Evolutionary conservation across 2,797 vertebrate species (phyloP), one percentile per base, ranked within the genome.

Genomic region (Melanotaenia nigrans): DNA sequence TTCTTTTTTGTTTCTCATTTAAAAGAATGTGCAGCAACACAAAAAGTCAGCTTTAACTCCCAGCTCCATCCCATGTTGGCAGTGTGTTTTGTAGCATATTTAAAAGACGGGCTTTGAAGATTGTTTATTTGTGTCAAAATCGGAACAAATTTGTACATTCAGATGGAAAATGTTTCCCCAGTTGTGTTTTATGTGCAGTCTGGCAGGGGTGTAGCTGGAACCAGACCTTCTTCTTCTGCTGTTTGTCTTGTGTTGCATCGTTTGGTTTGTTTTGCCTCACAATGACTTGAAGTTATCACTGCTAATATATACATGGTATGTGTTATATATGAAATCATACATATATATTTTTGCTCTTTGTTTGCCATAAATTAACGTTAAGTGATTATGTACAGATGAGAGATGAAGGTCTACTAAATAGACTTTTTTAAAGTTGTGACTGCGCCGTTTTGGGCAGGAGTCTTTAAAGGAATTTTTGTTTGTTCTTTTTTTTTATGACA

Each of bases 271-370:
- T 91, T 89, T 88, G 88, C 80, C 79, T 84, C 88, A 90, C 68
- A 77, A 93, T 91, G 86, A 94, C 94, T 94, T 95, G 92, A 93
- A 93, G 84, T 87, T 79, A 89, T 87, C 77, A 74, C 79, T 91
- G 87, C 84, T 92, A 90, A 90, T 92, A 92, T 91, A 93, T 90
- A 90, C 49, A 13, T 53, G 49, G 22, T 12, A 25, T 24, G 88
- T 90, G 93, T 90, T 81, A 90, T 84, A 77, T 75, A 81, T 80
- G 77, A 77, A 90, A 89, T 78, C 89, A 77, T 89, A 87, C 78
- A 82, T 82, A 82, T 87, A 89, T 91, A 81, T 91, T 42, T 87
- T 80, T 83, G 68, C 80, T 81, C 79, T 87, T 91, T 78, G 70
- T 88, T 90, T 91, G 81, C 86, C 91, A 85, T 93, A 91, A 93